A percentile compares a stretch with the other conserved stretches of the same genome.
Evolutionary conservation across 37 sponge, comb jelly and placozoan genomes (phyloP).

Genomic region (Hexactinellida sp.): DNA sequence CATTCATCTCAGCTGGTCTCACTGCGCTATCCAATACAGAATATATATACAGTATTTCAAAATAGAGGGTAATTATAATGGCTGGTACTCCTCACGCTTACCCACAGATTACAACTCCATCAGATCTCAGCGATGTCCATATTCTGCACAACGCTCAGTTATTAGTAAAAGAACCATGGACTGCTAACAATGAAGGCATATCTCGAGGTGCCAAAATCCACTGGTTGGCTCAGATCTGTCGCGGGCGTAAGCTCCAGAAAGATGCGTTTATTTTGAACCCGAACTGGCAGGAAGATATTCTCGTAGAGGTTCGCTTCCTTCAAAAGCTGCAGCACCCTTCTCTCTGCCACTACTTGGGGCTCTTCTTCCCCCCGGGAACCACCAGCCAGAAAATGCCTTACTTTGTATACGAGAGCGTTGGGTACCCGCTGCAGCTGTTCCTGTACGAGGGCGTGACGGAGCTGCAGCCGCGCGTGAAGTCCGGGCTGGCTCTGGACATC

Average conservation of each 20-base stretch:
- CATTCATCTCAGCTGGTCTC: too few species aligned
- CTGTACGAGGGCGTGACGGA: background rate
- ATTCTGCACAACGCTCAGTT: constrained; percentile 6
- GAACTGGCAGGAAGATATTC: constrained; percentile 6
- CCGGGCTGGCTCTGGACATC: background rate
- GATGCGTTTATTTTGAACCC: constrained; percentile 11
- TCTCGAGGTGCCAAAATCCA: constrained; percentile 7
- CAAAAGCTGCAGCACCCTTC: constrained; percentile 2
- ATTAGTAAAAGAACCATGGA: constrained; percentile 14
- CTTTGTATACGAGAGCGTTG: background rate
- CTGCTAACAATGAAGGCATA: constrained; percentile 10
- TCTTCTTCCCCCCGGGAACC: background rate
- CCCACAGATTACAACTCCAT: background rate
- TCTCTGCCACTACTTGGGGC: constrained; percentile 2
- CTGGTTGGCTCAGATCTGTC: background rate
- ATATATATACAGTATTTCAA: too few species aligned
- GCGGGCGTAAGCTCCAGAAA: background rate
- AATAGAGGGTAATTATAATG: background rate
- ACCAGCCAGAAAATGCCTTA: constrained; percentile 16
- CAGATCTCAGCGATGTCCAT: constrained; percentile 5
- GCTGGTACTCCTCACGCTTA: background rate
- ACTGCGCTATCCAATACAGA: too few species aligned
- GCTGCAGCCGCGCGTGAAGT: background rate
- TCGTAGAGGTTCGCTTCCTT: constrained; percentile 3
- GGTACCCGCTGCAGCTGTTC: background rate